Evolutionary conservation across 2,113 vertebrate genomes (phyloP), one percentile per base, ranked within the genome.

Genomic region (Cisticola juncidis): DNA sequence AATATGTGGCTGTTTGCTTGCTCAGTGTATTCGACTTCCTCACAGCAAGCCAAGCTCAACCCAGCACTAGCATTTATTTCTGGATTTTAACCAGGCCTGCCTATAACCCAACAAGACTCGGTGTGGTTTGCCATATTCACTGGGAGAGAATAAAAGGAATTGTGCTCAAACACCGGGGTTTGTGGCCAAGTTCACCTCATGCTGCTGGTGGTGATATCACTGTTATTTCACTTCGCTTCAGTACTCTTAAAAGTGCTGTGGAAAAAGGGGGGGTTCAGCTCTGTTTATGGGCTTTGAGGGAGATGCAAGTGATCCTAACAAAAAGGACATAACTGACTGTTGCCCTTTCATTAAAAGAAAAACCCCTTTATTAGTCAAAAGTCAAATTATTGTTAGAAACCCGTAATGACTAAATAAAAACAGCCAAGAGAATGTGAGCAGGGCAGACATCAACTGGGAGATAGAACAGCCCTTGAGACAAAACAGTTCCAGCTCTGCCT

Each of bases 111-210:
- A 84, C 61, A 92, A 79, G 48, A 36, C 5, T 79, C 1, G 1
- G 29, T 80, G 81, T 60, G 44, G 81, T 68, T 85, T 94, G 85
- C 93, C 72, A 60, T 90, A 72, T 80, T 86, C 60, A 51, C 42
- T 88, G 68, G 26, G 90, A 95, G 23, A 85, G 53, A 91, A 92
- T 66, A 91, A 96, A 95, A 95, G 65, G 65, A 93, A 72, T 9
- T 61, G 38, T 5, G 12, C 42, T 86, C 54, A 86, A 88, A 93
- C 38, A 51, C 44, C 36, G 53, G 56, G 28, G 44, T 66, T 22
- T 74, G 85, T 53, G 56, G 90, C 88, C 86, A 95, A 96, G 93
- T 78, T 95, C 95, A 88, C 85, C 87, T 97, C 92, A 71, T 86
- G 93, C n/a, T 83, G 35, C 58, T 93, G 62, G 12, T 92, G 44